These are phyloP conservation scores for Nematostella vectensis DNA, from an alignment of 92 coral and sea anemone genomes.

Conservation along the genomic window DNA sequence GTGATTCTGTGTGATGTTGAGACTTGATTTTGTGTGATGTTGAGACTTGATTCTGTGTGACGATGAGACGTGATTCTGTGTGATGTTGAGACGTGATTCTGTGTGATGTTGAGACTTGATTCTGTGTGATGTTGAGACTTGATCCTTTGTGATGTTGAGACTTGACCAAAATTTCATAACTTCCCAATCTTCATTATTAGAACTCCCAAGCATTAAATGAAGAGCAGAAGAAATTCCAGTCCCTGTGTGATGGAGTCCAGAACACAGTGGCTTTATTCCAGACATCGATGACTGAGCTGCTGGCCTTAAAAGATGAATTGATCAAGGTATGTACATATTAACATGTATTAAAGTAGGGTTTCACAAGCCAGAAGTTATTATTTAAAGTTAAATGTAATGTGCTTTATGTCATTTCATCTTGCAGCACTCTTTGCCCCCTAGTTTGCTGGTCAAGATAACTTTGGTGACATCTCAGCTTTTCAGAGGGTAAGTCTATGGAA, in stretches of 20 bases:
- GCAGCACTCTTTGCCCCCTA: conserved; percentile 90
- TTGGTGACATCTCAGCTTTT: conserved; percentile 82
- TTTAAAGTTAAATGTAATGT: too few relatives aligned
- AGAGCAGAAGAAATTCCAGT: conserved; percentile 75
- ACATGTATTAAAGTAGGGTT: neutral
- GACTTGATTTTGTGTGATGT: too few relatives aligned
- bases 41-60: too few relatives aligned
- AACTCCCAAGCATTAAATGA: conserved; percentile 38
- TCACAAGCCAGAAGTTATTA: neutral
- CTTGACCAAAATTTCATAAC: too few relatives aligned
- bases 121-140: too few relatives aligned
- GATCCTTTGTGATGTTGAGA: too few relatives aligned
- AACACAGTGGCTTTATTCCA: conserved; percentile 82
- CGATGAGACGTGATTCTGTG: too few relatives aligned
- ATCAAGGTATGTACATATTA: conserved; percentile 43
- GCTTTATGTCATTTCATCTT: too few relatives aligned
- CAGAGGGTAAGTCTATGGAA: conserved; percentile 76
- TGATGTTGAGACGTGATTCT: too few relatives aligned
- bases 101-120: too few relatives aligned
- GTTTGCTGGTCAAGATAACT: conserved; percentile 70
- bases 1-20: too few relatives aligned
- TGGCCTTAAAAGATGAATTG: conserved; percentile 80
- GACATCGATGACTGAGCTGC: conserved; percentile 69
- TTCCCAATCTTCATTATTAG: conserved; percentile 10
- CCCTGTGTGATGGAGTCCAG: conserved; percentile 82